Evolutionary conservation across 2,888 invertebrate species (phyloP), one percentile per base, ranked within the genome.

Genomic region (Nyleta sp.): DNA sequence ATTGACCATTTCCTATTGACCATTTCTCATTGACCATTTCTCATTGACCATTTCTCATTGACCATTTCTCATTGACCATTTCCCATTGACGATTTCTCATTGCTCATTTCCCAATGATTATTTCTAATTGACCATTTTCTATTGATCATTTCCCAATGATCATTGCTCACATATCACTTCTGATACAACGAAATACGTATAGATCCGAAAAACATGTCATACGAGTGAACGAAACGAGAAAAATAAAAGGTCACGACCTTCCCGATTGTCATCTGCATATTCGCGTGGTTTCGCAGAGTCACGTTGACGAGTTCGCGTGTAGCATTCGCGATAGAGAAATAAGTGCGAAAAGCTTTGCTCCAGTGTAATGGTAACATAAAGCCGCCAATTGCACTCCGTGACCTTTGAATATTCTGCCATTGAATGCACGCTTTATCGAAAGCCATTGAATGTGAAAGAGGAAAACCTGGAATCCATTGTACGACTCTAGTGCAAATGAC

Each of bases 321-420:
- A 17, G 31, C 31, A 38, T 6, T 50, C 15, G 15, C 22, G 2
- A 8, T 5, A 15, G 15, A 35, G 11, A 35, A 62, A 48, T 20
- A 35, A 31, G 46, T 48, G 50, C 24, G 24, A 46, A 13, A n/a
- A 38, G 24, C 46, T 38, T 48, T 17, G 24, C 28, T 24, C 15
- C 31, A 13, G 15, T 13, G 24, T 57, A 57, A 67, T 55, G 35
- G 18, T 22, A 57, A 57, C 35, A 46, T 38, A 68, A 57, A 57
- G 68, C 57, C 38, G 38, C 67, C 67, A 44, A 46, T 48, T 28
- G 68, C 68, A 48, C 48, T 57, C 6, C 40, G 55, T 68, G 57
- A 48, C 57, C 57, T 68, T 68, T 68, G 57, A 35, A 68, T 68
- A 57, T 48, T 55, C 22, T 46, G 35, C 46, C 20, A 55, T 22